phyloP scores from a whole-genome alignment of 2,113 vertebrate genomes.

The Hydropotes inermis region DNA sequence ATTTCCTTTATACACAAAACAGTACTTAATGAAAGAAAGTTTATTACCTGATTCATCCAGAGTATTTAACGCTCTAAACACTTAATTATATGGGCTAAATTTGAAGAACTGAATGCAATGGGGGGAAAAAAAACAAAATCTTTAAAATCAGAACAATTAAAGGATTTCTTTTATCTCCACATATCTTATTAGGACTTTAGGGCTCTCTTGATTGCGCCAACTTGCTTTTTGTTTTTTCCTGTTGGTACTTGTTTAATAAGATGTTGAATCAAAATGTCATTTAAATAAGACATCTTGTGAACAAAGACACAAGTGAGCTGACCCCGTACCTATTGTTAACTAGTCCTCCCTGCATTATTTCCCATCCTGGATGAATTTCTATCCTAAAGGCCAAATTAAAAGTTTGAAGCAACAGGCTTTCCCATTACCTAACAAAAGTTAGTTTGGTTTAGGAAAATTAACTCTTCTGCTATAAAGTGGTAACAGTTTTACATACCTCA shows the following conservation, averaged over 20 bases:
- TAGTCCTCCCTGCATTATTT: background rate
- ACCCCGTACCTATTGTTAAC: background rate
- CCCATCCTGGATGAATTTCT: background rate
- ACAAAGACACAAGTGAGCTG: background rate
- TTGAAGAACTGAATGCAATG: background rate
- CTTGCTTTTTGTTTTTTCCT: background rate
- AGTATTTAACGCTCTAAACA: background rate
- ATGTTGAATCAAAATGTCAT: background rate
- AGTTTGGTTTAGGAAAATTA: background rate
- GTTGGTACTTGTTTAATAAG: background rate
- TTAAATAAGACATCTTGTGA: background rate
- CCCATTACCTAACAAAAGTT: background rate
- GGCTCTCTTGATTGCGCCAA: rapidly evolving
- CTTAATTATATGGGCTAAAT: background rate
- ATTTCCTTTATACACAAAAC: background rate
- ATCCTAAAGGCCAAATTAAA: background rate
- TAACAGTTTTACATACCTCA: background rate
- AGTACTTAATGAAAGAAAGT: background rate
- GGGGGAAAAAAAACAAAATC: background rate
- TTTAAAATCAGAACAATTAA: background rate
- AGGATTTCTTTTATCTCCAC: background rate
- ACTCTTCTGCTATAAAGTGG: background rate
- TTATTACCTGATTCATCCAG: background rate
- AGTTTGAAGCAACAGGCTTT: background rate
- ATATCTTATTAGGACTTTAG: background rate